Evolutionary conservation across 2,888 invertebrate species (phyloP), one percentile per base, ranked within the genome.

Genomic region (Athripsodes cinereus): DNA sequence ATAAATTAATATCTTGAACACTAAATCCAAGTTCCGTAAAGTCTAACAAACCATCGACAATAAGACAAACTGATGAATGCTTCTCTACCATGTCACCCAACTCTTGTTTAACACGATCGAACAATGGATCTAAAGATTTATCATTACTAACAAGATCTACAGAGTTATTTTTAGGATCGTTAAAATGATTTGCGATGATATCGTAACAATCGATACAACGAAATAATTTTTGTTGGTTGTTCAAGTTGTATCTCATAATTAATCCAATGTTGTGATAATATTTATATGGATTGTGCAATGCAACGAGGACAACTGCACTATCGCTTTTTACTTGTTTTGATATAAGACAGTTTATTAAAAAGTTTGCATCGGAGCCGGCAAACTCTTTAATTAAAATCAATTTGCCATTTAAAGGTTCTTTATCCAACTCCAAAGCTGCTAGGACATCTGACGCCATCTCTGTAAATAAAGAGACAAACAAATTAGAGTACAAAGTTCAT

Each of bases 201-300:
- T 59, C 53, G 21, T 60, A 51, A 48, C 53, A 56, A 55, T 62
- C 60, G 22, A 61, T 55, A 46, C 62, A 61, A 40, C 40, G 52
- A 49, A 78, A 40, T 75, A 49, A 67, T 67, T 10, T 78, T 72
- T 61, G 78, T 66, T 60, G 72, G 67, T 65, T 77, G 56, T 80
- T 77, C 31, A 89, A 72, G 69, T 88, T 88, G 67, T 85, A 88
- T 52, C 88, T 88, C 67, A 90, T 76, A 66, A 87, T 85, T 67
- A 86, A 82, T 13, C 88, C 87, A 34, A 89, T 81, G 72, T 84
- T 86, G 60, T 87, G 84, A 67, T 88, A 90, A 69, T 90, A 90
- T 55, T 81, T 79, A 51, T 86, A 74, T 1, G 85, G 82, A 67
- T 89, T 86, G 68, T 90, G 90, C 60, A 86, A 76, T 52, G 84